Conservation (phyloP, 2,888 invertebrate species). For the Dermolepida albohirtum region DNA sequence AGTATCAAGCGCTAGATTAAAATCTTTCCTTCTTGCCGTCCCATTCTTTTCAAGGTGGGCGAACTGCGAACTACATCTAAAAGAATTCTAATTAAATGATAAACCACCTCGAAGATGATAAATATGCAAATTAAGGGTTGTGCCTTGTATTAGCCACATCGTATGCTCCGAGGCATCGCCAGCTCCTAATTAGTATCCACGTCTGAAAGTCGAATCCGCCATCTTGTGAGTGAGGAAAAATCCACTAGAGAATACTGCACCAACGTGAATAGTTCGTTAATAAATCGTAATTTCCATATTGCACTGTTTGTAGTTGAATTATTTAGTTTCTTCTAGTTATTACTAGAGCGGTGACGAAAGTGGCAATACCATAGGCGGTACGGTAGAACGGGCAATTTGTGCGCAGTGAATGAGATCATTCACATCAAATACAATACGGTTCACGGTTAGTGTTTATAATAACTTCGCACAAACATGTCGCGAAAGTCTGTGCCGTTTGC, state of each 20-base stretch:
- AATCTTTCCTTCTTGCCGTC: too few species aligned
- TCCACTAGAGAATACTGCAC: neutral
- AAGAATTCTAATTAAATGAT: constrained; percentile 40
- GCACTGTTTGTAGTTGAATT: neutral
- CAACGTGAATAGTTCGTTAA: too few species aligned
- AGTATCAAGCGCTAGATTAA: too few species aligned
- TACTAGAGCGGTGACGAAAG: too few species aligned
- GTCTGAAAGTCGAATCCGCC: constrained; percentile 5
- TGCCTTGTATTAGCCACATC: constrained; percentile 27
- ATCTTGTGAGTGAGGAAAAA: constrained; percentile 3
- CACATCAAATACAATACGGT: too few species aligned
- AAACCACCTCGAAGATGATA: constrained; percentile 33
- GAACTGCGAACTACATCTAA: constrained; percentile 26
- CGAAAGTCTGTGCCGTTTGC: too few species aligned
- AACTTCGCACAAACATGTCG: too few species aligned
- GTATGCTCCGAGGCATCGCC: constrained; percentile 17
- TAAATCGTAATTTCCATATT: too few species aligned
- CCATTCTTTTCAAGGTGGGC: neutral
- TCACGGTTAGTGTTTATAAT: too few species aligned
- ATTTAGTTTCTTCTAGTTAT: neutral
- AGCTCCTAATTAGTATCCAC: constrained; percentile 26
- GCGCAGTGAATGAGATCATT: too few species aligned
- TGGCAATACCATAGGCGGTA: too few species aligned
- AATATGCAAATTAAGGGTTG: constrained; percentile 30
- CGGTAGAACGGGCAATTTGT: too few species aligned